Evolutionary conservation across 2,797 vertebrate species (phyloP), one percentile per base, ranked within the genome.

Genomic region (Chrysocyon brachyurus): DNA sequence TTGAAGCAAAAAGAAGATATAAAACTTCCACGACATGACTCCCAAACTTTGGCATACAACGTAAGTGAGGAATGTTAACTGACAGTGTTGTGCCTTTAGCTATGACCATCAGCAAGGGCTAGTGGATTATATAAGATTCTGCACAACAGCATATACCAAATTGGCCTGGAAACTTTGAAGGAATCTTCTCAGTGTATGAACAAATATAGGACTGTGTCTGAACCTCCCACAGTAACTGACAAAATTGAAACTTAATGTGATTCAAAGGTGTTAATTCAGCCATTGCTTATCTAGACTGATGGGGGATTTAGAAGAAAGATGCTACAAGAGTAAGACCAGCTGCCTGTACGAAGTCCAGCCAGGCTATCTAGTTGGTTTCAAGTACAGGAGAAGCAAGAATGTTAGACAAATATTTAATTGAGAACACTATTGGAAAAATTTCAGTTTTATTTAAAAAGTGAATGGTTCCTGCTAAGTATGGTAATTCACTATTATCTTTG

Each of bases 381-480:
- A 82, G 84, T 64, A 81, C 24, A 79, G 40, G 36, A 79, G 24
- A 63, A 87, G 33, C 33, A 70, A 91, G 63, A 72, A 56, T 15
- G 54, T 16, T 70, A 70, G 52, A 66, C 40, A 83, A 92, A 86
- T 75, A 93, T 33, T 90, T 93, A 93, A 61, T 49, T 93, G 36
- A 97, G 31, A 96, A 89, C 2, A 70, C 5, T 70, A 70, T 26
- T 49, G 85, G 61, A 94, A 97, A 83, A 78, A 40, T 79, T 31
- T 91, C 40, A 70, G 36, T 93, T 86, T 96, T 91, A 95, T 78
- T 95, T 84, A 78, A 90, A 87, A 93, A 68, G 61, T 72, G 57
- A 92, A 49, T 64, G 77, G 59, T n/a, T 89, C 46, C 52, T 91
- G 15, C 66, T 91, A 86, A 73, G 49, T 61, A 86, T 59, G 31